Evolutionary conservation across 2,888 invertebrate species (phyloP).

Genomic region (Drosophila antonietae): DNA sequence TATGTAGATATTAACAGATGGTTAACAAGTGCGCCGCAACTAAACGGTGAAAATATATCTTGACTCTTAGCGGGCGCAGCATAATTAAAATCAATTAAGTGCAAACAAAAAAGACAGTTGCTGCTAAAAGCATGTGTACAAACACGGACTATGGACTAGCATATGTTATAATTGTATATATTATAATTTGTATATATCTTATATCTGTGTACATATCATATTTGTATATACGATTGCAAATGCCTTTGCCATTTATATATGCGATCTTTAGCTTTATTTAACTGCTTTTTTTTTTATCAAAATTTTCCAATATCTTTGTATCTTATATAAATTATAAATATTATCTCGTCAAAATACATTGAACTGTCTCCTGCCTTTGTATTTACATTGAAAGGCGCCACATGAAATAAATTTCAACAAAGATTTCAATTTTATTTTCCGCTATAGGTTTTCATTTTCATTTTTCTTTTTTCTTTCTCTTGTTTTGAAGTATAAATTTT

Average conservation of each 20-base stretch:
- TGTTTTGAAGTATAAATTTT: conserved; percentile 18
- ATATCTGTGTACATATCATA: neutral
- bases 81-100: conserved; percentile 76
- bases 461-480: neutral
- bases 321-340: conserved; percentile 8
- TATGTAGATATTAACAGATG: conserved; percentile 70
- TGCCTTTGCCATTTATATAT: neutral
- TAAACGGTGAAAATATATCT: conserved; percentile 74
- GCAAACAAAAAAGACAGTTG: conserved; percentile 43
- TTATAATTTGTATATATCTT: neutral
- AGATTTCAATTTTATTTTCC: conserved; percentile 30
- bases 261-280: neutral
- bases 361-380: conserved; percentile 29
- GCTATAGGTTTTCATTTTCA: conserved; percentile 7
- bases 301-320: neutral
- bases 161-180: neutral
- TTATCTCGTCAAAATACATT: conserved; percentile 13
- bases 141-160: neutral
- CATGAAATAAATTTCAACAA: conserved; percentile 51
- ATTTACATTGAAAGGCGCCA: conserved; percentile 47
- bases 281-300: neutral
- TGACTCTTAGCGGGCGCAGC: conserved; percentile 67
- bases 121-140: conserved; percentile 33
- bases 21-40: conserved; percentile 74
- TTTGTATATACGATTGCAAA: neutral